These are phyloP conservation scores for Vipera ursinii DNA, from an alignment of 2,797 vertebrate species.

Conservation along the genomic window DNA sequence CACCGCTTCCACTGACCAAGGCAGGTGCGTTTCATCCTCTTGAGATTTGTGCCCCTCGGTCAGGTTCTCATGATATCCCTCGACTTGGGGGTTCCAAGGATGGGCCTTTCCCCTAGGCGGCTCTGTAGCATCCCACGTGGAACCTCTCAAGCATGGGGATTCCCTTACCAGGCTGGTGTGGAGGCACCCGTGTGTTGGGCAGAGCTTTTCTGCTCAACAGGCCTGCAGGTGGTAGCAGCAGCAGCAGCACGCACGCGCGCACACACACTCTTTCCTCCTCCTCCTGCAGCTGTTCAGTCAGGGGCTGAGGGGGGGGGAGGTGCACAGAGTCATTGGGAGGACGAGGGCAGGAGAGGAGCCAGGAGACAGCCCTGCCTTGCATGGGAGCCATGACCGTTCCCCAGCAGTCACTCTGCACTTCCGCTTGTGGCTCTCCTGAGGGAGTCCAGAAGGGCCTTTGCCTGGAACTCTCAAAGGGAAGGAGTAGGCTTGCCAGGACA, in stretches of 20 bases:
- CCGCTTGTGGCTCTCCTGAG: neutral
- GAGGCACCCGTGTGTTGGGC: neutral
- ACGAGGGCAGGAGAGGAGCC: neutral
- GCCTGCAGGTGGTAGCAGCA: neutral
- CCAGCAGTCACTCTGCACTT: neutral
- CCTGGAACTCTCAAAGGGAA: neutral
- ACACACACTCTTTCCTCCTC: neutral
- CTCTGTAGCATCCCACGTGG: neutral
- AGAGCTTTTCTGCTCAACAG: neutral
- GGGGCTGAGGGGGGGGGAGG: no score
- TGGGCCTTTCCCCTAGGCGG: neutral
- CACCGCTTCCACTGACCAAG: constrained; percentile 89
- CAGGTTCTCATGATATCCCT: constrained; percentile 4
- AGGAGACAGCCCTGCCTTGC: accelerated
- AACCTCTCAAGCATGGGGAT: no score
- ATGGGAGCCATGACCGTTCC: neutral
- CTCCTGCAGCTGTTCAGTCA: neutral
- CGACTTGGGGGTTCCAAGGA: neutral
- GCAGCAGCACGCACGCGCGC: no score
- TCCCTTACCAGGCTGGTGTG: neutral
- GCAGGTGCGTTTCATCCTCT: constrained; percentile 87
- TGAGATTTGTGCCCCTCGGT: constrained; percentile 28
- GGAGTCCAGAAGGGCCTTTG: neutral
- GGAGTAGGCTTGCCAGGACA: neutral
- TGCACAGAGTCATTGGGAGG: neutral